A percentile compares a stretch with the other conserved stretches of the same genome.
phyloP scores from a whole-genome alignment of 2,797 vertebrate genomes.

The Valencia hispanica region DNA sequence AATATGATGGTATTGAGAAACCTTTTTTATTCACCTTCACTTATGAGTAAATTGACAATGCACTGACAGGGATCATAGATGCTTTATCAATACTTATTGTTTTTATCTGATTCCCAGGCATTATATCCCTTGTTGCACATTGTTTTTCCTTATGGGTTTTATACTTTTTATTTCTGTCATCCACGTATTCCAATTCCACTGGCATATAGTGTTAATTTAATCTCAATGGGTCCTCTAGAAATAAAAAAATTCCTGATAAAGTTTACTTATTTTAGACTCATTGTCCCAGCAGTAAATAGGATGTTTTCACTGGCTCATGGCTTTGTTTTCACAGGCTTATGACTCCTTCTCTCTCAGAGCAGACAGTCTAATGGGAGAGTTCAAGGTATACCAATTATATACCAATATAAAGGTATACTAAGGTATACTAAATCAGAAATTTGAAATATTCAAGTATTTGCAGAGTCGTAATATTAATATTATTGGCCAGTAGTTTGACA shows the following conservation, averaged over 20 bases:
- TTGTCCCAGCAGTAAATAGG: background rate
- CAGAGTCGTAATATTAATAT: background rate
- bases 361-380: conserved; percentile 81
- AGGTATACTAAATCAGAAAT: background rate
- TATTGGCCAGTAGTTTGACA: background rate
- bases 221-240: background rate
- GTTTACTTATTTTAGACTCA: background rate
- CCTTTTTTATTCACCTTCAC: too few species aligned
- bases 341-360: conserved; percentile 80
- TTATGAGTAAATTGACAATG: background rate
- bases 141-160: background rate
- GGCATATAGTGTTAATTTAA: background rate
- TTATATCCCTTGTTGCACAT: background rate
- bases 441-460: background rate
- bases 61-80: background rate
- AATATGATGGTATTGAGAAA: too few species aligned
- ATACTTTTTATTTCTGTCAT: background rate
- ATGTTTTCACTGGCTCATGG: background rate
- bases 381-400: conserved; percentile 71
- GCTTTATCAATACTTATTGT: background rate
- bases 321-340: conserved; percentile 67
- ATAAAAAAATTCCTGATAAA: background rate
- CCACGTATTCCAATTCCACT: background rate
- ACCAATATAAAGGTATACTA: background rate
- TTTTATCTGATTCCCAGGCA: background rate